Evolutionary conservation across 2,113 vertebrate species (phyloP).

Genomic region (Polyodon spathula): DNA sequence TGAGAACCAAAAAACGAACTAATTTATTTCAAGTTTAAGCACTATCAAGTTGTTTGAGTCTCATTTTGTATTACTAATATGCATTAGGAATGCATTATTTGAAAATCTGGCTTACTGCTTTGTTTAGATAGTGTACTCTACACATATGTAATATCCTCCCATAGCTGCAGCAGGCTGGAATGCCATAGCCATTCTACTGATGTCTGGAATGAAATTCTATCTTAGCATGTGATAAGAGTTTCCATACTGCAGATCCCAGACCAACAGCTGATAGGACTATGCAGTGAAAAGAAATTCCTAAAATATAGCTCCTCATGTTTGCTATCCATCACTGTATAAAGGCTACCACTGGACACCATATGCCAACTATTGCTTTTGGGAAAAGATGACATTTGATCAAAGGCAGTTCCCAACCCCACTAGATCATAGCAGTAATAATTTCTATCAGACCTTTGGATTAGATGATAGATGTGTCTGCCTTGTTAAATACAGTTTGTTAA

Average conservation of each 20-base stretch:
- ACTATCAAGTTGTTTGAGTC: no score
- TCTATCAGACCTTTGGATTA: not conserved
- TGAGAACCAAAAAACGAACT: no score
- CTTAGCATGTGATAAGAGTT: constrained; percentile 25
- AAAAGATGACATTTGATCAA: not conserved
- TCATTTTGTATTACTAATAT: no score
- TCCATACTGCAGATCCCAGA: constrained; percentile 24
- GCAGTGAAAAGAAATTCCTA: constrained; percentile 17
- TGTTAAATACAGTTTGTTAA: not conserved
- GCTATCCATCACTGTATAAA: not conserved
- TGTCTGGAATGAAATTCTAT: constrained; percentile 23
- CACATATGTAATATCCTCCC: no score
- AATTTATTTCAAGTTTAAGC: no score
- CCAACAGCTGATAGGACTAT: constrained; percentile 45
- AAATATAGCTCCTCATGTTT: constrained; percentile 19
- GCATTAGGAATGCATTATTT: no score
- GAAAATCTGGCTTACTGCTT: no score
- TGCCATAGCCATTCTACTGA: constrained; percentile 19
- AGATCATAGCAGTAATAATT: not conserved
- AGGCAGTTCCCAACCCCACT: not conserved
- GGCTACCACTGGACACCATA: not conserved
- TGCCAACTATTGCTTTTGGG: not conserved
- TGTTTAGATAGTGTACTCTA: not conserved
- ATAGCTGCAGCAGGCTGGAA: not conserved
- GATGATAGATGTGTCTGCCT: not conserved